Conservation (phyloP, 2,113 vertebrate species). For the Daboia siamensis region DNA sequence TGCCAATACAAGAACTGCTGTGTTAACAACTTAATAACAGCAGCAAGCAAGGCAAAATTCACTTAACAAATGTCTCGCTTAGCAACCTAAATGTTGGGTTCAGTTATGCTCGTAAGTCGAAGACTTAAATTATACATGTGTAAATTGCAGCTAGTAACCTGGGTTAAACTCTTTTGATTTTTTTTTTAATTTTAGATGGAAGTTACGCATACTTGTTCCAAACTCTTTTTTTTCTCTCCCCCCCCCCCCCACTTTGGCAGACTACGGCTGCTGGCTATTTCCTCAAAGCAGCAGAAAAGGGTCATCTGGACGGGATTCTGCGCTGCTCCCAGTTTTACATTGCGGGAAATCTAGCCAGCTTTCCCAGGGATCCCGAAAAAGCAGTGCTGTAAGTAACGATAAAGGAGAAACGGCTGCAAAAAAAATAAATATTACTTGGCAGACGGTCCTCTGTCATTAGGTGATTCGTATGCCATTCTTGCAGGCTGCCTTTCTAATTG, state of each 20-base stretch:
- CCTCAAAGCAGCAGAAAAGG: conserved; percentile 78
- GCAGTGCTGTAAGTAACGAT: conserved; percentile 82
- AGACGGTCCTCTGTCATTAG: neutral
- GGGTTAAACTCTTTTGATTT: neutral
- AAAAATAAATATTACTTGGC: neutral
- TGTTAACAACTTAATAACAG: too few relatives aligned
- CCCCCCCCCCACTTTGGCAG: conserved; percentile 60
- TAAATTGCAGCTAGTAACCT: neutral
- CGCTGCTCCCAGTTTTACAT: conserved; percentile 82
- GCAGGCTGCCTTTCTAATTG: neutral
- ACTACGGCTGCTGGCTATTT: conserved; percentile 82
- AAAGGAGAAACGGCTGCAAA: neutral
- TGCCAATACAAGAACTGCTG: too few relatives aligned
- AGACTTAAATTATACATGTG: neutral
- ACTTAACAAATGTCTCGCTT: neutral
- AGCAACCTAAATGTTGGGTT: neutral
- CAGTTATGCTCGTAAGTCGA: neutral
- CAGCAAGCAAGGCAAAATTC: too few relatives aligned
- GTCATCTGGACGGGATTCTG: conserved; percentile 81
- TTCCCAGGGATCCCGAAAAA: conserved; percentile 77
- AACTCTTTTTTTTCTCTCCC: neutral
- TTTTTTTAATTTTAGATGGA: neutral
- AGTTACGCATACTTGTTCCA: neutral
- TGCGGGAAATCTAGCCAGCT: conserved; percentile 78
- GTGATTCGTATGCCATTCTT: neutral